phyloP scores from a whole-genome alignment of 2,888 invertebrate species.

The Pachycephus smyrnensis region DNA sequence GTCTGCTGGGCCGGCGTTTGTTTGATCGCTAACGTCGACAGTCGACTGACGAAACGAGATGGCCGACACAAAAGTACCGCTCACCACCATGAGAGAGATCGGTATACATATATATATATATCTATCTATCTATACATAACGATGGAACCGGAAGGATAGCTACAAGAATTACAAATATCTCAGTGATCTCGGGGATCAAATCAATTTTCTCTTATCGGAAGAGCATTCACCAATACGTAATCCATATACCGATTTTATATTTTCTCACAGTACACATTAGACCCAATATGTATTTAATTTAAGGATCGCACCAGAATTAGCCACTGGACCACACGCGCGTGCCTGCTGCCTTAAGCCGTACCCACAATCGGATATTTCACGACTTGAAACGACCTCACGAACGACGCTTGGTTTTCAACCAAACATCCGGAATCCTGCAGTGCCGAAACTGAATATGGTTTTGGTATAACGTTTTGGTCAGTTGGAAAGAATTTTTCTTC shows the following conservation, averaged over 20 bases:
- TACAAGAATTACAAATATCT: background rate
- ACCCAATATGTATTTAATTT: background rate
- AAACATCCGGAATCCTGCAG: background rate
- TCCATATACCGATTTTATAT: background rate
- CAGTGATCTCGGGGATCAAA: background rate
- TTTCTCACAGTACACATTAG: background rate
- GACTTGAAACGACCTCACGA: background rate
- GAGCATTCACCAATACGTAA: background rate
- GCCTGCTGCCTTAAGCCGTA: background rate
- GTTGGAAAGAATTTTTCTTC: background rate
- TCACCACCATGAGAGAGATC: background rate
- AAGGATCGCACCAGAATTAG: background rate
- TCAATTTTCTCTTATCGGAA: background rate
- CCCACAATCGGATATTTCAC: background rate
- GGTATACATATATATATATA: background rate
- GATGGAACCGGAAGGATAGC: background rate
- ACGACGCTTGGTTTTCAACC: background rate
- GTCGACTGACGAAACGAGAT: slow-evolving; percentile 39
- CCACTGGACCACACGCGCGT: too few relatives aligned
- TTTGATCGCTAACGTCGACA: slow-evolving; percentile 35
- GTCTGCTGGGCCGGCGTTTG: slow-evolving; percentile 37
- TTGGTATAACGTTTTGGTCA: background rate
- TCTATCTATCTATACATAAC: background rate
- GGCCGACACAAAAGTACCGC: slow-evolving; percentile 18
- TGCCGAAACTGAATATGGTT: background rate